A percentile compares a stretch with the other conserved stretches of the same genome.
phyloP scores from a whole-genome alignment of 2,888 invertebrate genomes.

The Linnaemya vulpina region DNA sequence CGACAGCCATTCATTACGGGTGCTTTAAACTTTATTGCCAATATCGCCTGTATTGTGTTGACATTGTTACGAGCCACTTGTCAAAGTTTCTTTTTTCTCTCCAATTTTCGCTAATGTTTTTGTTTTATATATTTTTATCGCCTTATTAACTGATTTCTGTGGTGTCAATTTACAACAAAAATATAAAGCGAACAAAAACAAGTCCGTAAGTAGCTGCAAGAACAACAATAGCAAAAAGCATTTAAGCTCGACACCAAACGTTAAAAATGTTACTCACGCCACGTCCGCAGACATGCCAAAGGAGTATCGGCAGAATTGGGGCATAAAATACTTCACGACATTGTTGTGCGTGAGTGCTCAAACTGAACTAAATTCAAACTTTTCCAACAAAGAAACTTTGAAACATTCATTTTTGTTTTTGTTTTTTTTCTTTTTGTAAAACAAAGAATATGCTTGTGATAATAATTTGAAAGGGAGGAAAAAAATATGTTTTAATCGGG shows the following conservation, averaged over 20 bases:
- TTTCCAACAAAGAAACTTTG: conserved; percentile 52
- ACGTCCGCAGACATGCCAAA: conserved; percentile 31
- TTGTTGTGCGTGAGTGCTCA: conserved; percentile 68
- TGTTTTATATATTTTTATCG: conserved; percentile 74
- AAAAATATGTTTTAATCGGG: not conserved
- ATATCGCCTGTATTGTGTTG: conserved; percentile 66
- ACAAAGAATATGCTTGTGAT: conserved; percentile 65
- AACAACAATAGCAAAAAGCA: conserved; percentile 48
- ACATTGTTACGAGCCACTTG: conserved; percentile 68
- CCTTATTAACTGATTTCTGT: conserved; percentile 81
- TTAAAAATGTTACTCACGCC: not conserved
- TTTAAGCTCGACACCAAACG: conserved; percentile 57
- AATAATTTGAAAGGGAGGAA: conserved; percentile 15
- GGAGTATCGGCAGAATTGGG: conserved; percentile 65
- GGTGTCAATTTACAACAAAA: conserved; percentile 79
- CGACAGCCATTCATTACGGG: conserved; percentile 59
- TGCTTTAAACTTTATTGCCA: conserved; percentile 70
- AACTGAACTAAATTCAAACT: conserved; percentile 53
- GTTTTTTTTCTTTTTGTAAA: no score
- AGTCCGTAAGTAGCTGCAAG: conserved; percentile 62
- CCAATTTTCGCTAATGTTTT: conserved; percentile 29
- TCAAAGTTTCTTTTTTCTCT: conserved; percentile 72
- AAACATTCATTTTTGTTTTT: conserved; percentile 56
- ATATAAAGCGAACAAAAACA: conserved; percentile 62
- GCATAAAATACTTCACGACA: conserved; percentile 71